Percentiles rank a stretch among this genome's conserved stretches.
These are phyloP conservation scores for Colistium nudipinnis DNA, from an alignment of 2,113 vertebrate species.

Conservation along the genomic window DNA sequence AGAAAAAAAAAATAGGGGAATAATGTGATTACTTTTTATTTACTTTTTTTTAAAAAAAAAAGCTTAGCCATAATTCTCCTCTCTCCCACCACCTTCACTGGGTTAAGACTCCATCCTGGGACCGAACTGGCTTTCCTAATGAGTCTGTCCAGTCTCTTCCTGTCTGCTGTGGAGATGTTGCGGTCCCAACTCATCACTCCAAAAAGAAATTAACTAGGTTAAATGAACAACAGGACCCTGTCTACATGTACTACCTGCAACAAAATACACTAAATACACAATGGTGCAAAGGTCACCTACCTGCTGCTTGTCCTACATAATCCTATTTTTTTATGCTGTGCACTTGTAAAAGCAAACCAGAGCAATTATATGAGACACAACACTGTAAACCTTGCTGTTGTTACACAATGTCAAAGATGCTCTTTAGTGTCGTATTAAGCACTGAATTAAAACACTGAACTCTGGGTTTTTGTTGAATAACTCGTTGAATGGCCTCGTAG, in stretches of 20 bases:
- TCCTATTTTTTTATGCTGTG: not conserved
- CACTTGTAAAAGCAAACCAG: not conserved
- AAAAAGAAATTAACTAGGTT: no score
- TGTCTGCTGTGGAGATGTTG: no score
- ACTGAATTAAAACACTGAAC: not conserved
- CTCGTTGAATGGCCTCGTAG: not conserved
- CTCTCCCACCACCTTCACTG: no score
- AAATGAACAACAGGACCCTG: constrained; percentile 37
- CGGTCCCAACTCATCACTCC: no score
- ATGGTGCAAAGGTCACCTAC: constrained; percentile 44
- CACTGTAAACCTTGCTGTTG: not conserved
- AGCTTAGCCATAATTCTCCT: no score
- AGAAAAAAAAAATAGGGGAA: no score
- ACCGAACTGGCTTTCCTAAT: no score
- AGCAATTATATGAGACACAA: not conserved
- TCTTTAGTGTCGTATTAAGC: not conserved
- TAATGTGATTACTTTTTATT: no score
- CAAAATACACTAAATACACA: constrained; percentile 45
- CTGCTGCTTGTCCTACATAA: constrained; percentile 19
- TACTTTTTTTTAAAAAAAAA: no score
- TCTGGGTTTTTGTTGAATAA: not conserved
- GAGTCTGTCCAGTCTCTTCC: no score
- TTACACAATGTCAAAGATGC: not conserved
- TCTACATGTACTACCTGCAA: constrained; percentile 9
- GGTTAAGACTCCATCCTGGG: no score